These are phyloP conservation scores for Picus viridis DNA, from an alignment of 2,797 vertebrate genomes.

Conservation along the genomic window DNA sequence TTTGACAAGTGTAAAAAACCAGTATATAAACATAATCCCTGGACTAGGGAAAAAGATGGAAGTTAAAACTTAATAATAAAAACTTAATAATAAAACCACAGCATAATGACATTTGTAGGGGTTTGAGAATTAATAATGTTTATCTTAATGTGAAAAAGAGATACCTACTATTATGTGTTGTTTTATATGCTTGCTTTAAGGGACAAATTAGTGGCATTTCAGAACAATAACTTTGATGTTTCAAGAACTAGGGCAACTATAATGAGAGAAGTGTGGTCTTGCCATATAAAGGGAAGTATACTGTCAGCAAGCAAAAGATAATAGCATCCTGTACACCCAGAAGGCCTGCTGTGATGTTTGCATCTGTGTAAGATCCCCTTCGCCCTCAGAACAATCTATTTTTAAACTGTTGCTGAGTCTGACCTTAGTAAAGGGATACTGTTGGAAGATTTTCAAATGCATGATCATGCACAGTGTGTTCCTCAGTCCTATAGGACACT, in stretches of 20 bases:
- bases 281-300: conserved; percentile 21
- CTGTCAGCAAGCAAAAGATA: conserved; percentile 45
- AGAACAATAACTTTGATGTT: conserved; percentile 59
- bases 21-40: neutral
- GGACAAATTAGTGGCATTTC: conserved; percentile 55
- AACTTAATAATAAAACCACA: neutral
- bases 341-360: conserved; percentile 34
- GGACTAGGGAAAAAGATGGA: neutral
- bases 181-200: conserved; percentile 68
- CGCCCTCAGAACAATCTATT: conserved; percentile 6
- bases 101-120: conserved; percentile 2
- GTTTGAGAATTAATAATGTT: conserved; percentile 9
- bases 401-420: conserved; percentile 34
- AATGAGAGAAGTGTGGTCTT: conserved; percentile 50
- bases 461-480: neutral
- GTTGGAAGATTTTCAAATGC: neutral
- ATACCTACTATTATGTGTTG: neutral
- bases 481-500: neutral
- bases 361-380: conserved; percentile 28
- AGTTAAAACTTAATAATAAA: neutral
- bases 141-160: conserved; percentile 39
- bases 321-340: conserved; percentile 39
- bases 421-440: conserved; percentile 17
- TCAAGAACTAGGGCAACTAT: conserved; percentile 53
- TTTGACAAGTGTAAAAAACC: neutral